Conservation (phyloP, 2,797 vertebrate genomes). For the Sphenodon punctatus region DNA sequence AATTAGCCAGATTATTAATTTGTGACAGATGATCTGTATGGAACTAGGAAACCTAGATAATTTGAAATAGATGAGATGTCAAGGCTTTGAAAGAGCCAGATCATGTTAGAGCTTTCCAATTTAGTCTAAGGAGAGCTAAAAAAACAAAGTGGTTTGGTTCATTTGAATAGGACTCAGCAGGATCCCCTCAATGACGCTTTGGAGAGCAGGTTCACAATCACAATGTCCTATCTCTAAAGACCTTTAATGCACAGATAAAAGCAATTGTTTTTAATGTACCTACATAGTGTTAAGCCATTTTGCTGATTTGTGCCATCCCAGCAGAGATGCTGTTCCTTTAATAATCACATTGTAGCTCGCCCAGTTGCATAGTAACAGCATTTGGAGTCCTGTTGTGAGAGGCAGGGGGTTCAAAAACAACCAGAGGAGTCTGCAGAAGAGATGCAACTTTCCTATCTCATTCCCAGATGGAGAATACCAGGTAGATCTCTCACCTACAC, state of each 20-base stretch:
- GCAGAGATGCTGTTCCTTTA: constrained; percentile 26
- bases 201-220: constrained; percentile 50
- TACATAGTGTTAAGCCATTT: constrained; percentile 40
- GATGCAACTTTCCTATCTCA: constrained; percentile 27
- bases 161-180: constrained; percentile 34
- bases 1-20: constrained; percentile 46
- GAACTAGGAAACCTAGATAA: constrained; percentile 12
- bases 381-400: constrained; percentile 30
- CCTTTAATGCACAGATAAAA: constrained; percentile 47
- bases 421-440: constrained; percentile 11
- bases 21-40: constrained; percentile 18
- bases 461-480: constrained; percentile 4
- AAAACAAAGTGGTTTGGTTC: neutral
- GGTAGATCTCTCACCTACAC: neutral
- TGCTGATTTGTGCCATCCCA: constrained; percentile 49
- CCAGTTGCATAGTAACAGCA: constrained; percentile 26
- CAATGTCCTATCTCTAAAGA: constrained; percentile 40
- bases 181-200: constrained; percentile 39
- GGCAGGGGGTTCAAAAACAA: constrained; percentile 2
- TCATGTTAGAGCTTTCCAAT: neutral
- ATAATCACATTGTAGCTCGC: constrained; percentile 27
- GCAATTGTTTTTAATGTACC: constrained; percentile 52
- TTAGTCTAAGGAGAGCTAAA: neutral
- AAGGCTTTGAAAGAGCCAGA: neutral
- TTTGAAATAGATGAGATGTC: neutral